Conservation (phyloP, 2,888 invertebrate species). For the Hyalella azteca region DNA sequence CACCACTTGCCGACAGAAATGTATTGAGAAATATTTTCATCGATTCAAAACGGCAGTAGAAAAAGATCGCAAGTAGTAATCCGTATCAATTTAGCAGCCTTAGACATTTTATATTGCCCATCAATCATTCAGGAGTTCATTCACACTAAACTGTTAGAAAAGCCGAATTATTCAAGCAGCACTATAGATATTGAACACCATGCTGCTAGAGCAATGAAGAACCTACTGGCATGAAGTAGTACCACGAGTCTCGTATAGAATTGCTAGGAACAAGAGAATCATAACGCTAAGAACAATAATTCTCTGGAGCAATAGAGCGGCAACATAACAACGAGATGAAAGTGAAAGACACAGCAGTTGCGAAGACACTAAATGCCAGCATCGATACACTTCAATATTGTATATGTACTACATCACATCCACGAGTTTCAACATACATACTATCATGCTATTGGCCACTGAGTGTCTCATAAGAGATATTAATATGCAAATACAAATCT, state of each 20-base stretch:
- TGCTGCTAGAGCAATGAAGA: slow-evolving; percentile 10
- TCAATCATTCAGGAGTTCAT: background rate
- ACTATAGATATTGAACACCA: slow-evolving; percentile 14
- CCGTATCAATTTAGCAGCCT: no score
- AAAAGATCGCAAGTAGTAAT: no score
- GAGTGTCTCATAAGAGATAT: no score
- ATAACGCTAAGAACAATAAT: slow-evolving; percentile 6
- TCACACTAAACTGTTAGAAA: background rate
- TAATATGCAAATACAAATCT: no score
- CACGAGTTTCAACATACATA: no score
- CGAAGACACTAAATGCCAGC: slow-evolving; percentile 1
- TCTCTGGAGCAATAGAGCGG: background rate
- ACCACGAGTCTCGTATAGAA: slow-evolving; percentile 7
- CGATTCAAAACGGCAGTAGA: no score
- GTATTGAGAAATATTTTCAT: no score
- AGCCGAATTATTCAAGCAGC: slow-evolving; percentile 4
- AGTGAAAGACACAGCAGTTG: background rate
- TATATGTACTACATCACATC: no score
- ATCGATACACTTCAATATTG: background rate
- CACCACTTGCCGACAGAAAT: no score
- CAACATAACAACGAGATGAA: slow-evolving; percentile 18
- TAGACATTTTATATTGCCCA: no score
- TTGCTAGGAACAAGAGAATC: slow-evolving; percentile 4
- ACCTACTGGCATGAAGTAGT: slow-evolving; percentile 14
- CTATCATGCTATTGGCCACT: no score